Evolutionary conservation across 23 tunicate species (phyloP).

Genomic region (Oikopleura vanhoeffeni): DNA sequence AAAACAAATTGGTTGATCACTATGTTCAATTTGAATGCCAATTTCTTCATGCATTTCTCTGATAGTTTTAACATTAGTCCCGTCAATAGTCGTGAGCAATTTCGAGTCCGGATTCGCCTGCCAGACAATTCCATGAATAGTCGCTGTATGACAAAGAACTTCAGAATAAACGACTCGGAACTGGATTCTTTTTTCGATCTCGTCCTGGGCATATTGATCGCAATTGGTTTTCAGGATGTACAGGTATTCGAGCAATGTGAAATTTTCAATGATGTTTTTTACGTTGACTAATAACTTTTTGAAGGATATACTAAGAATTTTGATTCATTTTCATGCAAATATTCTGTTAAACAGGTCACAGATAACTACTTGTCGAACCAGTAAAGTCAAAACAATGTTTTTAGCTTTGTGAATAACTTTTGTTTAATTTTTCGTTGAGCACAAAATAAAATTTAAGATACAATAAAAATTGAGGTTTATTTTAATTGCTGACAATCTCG

Average conservation of each 20-base stretch:
- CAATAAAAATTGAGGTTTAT: too few relatives aligned
- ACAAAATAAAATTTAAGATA: too few relatives aligned
- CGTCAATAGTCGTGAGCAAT: not conserved
- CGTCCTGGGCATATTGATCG: not conserved
- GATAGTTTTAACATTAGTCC: not conserved
- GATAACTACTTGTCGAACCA: too few relatives aligned
- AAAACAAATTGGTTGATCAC: constrained; percentile 7
- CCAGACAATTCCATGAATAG: not conserved
- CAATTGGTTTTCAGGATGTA: not conserved
- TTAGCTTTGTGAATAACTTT: too few relatives aligned
- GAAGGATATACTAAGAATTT: too few relatives aligned
- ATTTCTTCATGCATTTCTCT: not conserved
- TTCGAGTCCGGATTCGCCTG: not conserved
- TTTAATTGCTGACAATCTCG: too few relatives aligned
- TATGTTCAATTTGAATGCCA: not conserved
- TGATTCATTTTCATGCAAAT: too few relatives aligned
- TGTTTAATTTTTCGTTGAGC: too few relatives aligned
- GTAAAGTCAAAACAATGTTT: too few relatives aligned
- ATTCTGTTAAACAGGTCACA: too few relatives aligned
- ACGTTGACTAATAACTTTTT: too few relatives aligned
- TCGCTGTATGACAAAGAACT: not conserved
- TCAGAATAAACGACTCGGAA: not conserved
- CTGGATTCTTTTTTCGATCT: not conserved
- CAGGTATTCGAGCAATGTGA: not conserved
- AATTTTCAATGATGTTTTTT: not conserved